These are phyloP conservation scores for Exephanes ischioxanthus DNA, from an alignment of 2,888 invertebrate species.

Conservation along the genomic window DNA sequence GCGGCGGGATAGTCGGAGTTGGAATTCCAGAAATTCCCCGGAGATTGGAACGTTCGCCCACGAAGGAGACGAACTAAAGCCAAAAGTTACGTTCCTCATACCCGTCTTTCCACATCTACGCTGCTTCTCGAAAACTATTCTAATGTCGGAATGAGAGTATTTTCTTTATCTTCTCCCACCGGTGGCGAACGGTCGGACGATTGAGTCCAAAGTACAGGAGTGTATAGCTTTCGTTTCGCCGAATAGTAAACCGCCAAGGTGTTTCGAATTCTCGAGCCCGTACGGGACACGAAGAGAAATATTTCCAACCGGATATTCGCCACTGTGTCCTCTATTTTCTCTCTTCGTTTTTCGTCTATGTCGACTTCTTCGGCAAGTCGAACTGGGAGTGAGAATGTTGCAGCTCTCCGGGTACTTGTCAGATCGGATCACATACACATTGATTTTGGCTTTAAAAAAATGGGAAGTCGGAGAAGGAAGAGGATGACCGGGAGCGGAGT, in stretches of 20 bases:
- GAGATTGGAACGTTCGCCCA: slow-evolving; percentile 77
- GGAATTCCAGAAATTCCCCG: slow-evolving; percentile 79
- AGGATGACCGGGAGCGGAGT: slow-evolving; percentile 32
- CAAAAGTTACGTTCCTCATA: slow-evolving; percentile 63
- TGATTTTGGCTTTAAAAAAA: slow-evolving; percentile 68
- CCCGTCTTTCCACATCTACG: slow-evolving; percentile 43
- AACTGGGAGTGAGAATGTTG: slow-evolving; percentile 38
- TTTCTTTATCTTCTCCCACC: slow-evolving; percentile 37
- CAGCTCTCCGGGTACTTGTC: slow-evolving; percentile 63
- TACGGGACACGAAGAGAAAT: slow-evolving; percentile 47
- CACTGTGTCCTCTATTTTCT: neutral
- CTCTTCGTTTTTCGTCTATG: slow-evolving; percentile 15
- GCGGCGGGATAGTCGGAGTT: slow-evolving; percentile 51
- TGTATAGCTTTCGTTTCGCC: slow-evolving; percentile 44
- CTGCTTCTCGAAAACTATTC: slow-evolving; percentile 65
- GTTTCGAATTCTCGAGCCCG: slow-evolving; percentile 60
- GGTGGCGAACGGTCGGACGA: slow-evolving; percentile 41
- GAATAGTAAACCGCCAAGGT: slow-evolving; percentile 62
- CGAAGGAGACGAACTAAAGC: slow-evolving; percentile 69
- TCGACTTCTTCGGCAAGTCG: slow-evolving; percentile 31
- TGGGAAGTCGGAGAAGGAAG: slow-evolving; percentile 49
- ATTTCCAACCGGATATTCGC: slow-evolving; percentile 41
- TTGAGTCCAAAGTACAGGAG: slow-evolving; percentile 53
- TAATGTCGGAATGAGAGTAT: slow-evolving; percentile 63
- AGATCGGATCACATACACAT: slow-evolving; percentile 67